phyloP scores from a whole-genome alignment of 2,888 invertebrate genomes.

The Coleophora deauratella region DNA sequence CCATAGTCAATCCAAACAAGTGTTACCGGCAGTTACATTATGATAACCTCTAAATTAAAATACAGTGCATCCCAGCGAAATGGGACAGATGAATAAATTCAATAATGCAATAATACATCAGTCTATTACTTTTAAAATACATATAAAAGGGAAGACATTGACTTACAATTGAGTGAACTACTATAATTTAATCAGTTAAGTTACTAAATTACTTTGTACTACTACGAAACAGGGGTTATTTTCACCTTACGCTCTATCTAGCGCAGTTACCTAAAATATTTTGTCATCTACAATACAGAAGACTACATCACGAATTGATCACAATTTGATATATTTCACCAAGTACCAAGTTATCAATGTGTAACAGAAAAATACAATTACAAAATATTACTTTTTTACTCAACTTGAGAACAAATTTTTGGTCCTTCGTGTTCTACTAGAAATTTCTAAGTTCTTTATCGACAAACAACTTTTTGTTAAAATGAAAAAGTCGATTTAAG shows the following conservation, averaged over 20 bases:
- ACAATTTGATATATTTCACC: too few relatives aligned
- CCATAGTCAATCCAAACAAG: slow-evolving; percentile 52
- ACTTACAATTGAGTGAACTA: slow-evolving; percentile 32
- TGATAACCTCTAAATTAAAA: slow-evolving; percentile 38
- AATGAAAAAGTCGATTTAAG: too few relatives aligned
- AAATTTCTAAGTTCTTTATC: slow-evolving; percentile 30
- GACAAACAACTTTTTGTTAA: slow-evolving; percentile 31
- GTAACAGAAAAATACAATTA: slow-evolving; percentile 51
- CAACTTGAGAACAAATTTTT: slow-evolving; percentile 47
- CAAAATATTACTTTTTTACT: slow-evolving; percentile 61
- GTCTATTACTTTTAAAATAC: slow-evolving; percentile 55
- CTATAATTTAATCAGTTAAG: too few relatives aligned
- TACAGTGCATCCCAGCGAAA: slow-evolving; percentile 68
- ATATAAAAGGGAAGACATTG: slow-evolving; percentile 50
- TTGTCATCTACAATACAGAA: slow-evolving; percentile 34
- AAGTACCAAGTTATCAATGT: slow-evolving; percentile 15
- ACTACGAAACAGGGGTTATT: slow-evolving; percentile 53
- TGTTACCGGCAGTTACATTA: slow-evolving; percentile 34
- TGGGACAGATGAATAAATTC: slow-evolving; percentile 38
- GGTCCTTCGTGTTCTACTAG: slow-evolving; percentile 58
- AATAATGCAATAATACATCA: slow-evolving; percentile 50
- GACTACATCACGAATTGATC: slow-evolving; percentile 22
- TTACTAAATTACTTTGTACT: slow-evolving; percentile 63
- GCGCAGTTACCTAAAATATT: slow-evolving; percentile 1
- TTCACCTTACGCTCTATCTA: slow-evolving; percentile 20